phyloP scores from a whole-genome alignment of 2,888 invertebrate genomes.

The Dolichomitus sp. region DNA sequence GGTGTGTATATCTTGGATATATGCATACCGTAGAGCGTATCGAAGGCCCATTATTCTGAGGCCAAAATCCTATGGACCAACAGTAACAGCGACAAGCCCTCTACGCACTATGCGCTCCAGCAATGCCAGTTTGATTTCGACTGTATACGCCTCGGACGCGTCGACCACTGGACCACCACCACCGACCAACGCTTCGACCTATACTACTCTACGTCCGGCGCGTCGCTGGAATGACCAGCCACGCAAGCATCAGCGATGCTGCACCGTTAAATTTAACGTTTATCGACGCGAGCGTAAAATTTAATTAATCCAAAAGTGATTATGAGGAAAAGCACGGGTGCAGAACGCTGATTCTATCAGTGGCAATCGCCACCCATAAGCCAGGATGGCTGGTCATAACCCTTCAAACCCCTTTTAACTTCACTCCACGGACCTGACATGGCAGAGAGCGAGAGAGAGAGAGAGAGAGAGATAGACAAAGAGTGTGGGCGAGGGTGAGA shows the following conservation, averaged over 20 bases:
- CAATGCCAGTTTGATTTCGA: slow-evolving; percentile 64
- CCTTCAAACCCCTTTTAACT: slow-evolving; percentile 84
- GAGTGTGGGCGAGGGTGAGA: slow-evolving; percentile 18
- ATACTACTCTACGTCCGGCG: slow-evolving; percentile 23
- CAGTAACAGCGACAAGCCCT: slow-evolving; percentile 53
- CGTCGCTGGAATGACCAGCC: slow-evolving; percentile 62
- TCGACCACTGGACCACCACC: slow-evolving; percentile 53
- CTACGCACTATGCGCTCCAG: slow-evolving; percentile 40
- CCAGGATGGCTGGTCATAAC: slow-evolving; percentile 83
- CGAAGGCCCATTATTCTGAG: slow-evolving; percentile 57
- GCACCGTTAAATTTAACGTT: slow-evolving; percentile 85
- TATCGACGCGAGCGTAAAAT: slow-evolving; percentile 84
- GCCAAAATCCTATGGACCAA: slow-evolving; percentile 62
- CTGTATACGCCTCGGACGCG: slow-evolving; percentile 37
- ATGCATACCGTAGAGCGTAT: slow-evolving; percentile 25
- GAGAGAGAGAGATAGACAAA: slow-evolving; percentile 18
- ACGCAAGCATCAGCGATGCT: slow-evolving; percentile 64
- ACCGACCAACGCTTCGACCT: background rate
- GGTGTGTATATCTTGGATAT: background rate
- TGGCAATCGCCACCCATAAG: slow-evolving; percentile 84
- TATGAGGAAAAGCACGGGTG: slow-evolving; percentile 82
- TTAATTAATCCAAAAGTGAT: slow-evolving; percentile 86
- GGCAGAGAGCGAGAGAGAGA: slow-evolving; percentile 70
- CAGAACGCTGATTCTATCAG: slow-evolving; percentile 85
- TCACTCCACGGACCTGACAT: slow-evolving; percentile 84